Evolutionary conservation across 2,888 invertebrate genomes (phyloP).

Genomic region (Leptothorax acervorum): DNA sequence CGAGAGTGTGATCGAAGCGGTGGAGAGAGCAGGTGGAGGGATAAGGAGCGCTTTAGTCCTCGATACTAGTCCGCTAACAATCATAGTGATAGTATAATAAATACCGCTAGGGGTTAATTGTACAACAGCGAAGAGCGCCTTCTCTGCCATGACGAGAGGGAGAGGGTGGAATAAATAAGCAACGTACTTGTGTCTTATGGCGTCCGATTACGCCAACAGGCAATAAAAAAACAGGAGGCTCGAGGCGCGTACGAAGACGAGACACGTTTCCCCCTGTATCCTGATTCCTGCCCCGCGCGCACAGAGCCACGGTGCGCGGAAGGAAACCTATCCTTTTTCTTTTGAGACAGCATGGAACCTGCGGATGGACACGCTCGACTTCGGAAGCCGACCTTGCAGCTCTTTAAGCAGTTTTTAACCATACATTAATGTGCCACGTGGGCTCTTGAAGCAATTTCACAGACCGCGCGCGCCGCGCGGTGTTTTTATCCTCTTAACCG

Average conservation of each 20-base stretch:
- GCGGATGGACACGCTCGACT: slow-evolving; percentile 42
- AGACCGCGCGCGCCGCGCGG: slow-evolving; percentile 62
- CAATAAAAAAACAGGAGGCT: slow-evolving; percentile 68
- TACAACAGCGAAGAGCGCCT: slow-evolving; percentile 46
- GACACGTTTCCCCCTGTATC: slow-evolving; percentile 21
- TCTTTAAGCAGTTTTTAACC: slow-evolving; percentile 53
- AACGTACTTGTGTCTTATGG: slow-evolving; percentile 77
- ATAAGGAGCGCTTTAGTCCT: slow-evolving; percentile 37
- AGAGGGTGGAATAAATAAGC: slow-evolving; percentile 65
- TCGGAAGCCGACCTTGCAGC: slow-evolving; percentile 60
- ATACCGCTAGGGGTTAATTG: slow-evolving; percentile 55
- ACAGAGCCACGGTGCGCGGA: slow-evolving; percentile 15
- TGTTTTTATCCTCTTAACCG: slow-evolving; percentile 63
- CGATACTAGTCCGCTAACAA: slow-evolving; percentile 70
- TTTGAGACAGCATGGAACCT: slow-evolving; percentile 16
- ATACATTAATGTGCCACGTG: slow-evolving; percentile 63
- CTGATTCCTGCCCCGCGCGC: neutral
- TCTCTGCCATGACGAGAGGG: slow-evolving; percentile 26
- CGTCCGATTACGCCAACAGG: slow-evolving; percentile 69
- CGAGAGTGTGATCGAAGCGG: slow-evolving; percentile 46
- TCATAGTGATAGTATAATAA: slow-evolving; percentile 73
- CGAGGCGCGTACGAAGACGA: slow-evolving; percentile 50
- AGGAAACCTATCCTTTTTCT: slow-evolving; percentile 12
- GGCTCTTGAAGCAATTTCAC: slow-evolving; percentile 69
- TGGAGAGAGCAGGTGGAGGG: slow-evolving; percentile 24